Evolutionary conservation across 2,888 invertebrate species (phyloP).

Genomic region (Dendrolimus pini): DNA sequence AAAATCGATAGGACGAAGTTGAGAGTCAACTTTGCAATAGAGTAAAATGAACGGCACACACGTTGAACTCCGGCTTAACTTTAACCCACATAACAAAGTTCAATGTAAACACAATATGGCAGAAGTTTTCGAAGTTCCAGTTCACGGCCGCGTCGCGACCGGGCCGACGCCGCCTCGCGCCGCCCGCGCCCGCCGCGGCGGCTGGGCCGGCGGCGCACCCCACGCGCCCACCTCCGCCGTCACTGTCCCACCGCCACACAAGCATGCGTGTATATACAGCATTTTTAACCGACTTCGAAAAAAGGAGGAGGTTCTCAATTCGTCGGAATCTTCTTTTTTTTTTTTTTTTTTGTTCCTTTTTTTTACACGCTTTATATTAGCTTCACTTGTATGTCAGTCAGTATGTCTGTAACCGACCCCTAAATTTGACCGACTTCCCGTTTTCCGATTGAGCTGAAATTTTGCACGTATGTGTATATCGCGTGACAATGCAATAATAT

Average conservation of each 20-base stretch:
- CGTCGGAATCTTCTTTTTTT: no score
- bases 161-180: slow-evolving; percentile 27
- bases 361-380: no score
- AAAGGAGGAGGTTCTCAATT: no score
- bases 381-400: no score
- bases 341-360: no score
- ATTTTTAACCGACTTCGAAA: slow-evolving; percentile 15
- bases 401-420: no score
- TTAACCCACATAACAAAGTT: slow-evolving; percentile 78
- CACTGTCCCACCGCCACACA: no score
- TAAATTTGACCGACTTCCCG: no score
- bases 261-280: no score
- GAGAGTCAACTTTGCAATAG: slow-evolving; percentile 67
- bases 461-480: no score
- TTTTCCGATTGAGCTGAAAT: no score
- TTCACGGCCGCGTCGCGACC: slow-evolving; percentile 67
- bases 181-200: slow-evolving; percentile 16
- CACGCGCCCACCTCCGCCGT: slow-evolving; percentile 20
- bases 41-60: slow-evolving; percentile 63
- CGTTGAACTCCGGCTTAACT: slow-evolving; percentile 74
- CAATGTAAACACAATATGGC: slow-evolving; percentile 76
- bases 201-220: slow-evolving; percentile 6
- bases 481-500: no score
- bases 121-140: slow-evolving; percentile 71
- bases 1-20: slow-evolving; percentile 72